A percentile compares a stretch with the other conserved stretches of the same genome.
These are phyloP conservation scores for Cervus canadensis DNA, from an alignment of 2,113 vertebrate genomes.

Conservation along the genomic window DNA sequence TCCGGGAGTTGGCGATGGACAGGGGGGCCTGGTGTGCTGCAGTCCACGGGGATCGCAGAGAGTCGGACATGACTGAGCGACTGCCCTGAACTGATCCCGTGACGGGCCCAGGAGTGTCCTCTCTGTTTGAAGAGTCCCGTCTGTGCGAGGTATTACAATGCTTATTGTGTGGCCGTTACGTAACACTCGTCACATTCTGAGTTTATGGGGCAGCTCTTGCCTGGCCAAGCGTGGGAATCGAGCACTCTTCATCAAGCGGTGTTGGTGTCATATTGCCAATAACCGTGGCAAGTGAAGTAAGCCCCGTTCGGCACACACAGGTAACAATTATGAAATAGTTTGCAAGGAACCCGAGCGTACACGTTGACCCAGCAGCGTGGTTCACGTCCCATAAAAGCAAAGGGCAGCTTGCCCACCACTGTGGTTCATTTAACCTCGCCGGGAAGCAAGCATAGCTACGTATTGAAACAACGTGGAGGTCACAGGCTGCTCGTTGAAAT, in stretches of 20 bases:
- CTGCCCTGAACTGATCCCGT: neutral
- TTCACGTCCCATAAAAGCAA: fast-evolving
- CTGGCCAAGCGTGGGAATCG: neutral
- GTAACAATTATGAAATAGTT: neutral
- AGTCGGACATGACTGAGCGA: fast-evolving
- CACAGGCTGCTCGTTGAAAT: neutral
- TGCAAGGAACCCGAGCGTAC: fast-evolving
- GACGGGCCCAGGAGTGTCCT: neutral
- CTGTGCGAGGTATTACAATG: fast-evolving
- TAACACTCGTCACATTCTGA: neutral
- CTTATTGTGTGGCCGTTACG: neutral
- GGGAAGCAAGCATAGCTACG: fast-evolving
- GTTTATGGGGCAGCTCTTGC: fast-evolving
- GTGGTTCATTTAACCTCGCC: neutral
- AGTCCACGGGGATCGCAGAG: neutral
- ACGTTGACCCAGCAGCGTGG: neutral
- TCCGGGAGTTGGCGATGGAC: neutral
- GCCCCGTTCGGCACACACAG: neutral
- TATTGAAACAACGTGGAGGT: neutral
- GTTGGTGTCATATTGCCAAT: fast-evolving
- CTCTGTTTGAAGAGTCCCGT: neutral
- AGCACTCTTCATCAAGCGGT: fast-evolving
- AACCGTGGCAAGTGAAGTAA: neutral
- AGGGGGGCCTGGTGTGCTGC: neutral
- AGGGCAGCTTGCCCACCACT: neutral